Evolutionary conservation across 2,113 vertebrate genomes (phyloP).

Genomic region (Leptobrachium leishanense): DNA sequence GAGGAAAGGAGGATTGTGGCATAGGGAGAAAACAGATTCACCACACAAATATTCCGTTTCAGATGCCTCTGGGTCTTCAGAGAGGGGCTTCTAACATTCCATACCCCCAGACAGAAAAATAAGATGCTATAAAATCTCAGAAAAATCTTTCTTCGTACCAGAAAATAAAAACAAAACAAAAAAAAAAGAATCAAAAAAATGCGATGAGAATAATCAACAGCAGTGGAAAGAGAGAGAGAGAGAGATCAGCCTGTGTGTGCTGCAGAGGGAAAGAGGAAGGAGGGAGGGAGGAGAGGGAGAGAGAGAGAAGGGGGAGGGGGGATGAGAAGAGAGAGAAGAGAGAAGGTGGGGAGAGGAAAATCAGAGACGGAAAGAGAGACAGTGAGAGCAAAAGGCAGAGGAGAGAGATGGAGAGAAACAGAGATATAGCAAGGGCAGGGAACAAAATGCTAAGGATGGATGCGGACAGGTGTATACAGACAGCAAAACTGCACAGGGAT

Average conservation of each 20-base stretch:
- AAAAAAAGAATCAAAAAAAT: constrained; percentile 33
- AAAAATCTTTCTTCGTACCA: not conserved
- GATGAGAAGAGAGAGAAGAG: constrained; percentile 46
- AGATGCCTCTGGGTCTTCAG: constrained; percentile 37
- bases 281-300: constrained; percentile 41
- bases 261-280: constrained; percentile 48
- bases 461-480: constrained; percentile 39
- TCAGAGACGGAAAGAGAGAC: constrained; percentile 15
- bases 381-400: constrained; percentile 30
- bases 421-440: constrained; percentile 27
- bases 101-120: constrained; percentile 13
- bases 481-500: constrained; percentile 54
- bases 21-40: constrained; percentile 45
- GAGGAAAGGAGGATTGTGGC: constrained; percentile 43
- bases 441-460: constrained; percentile 23
- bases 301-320: constrained; percentile 20
- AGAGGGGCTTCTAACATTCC: constrained; percentile 24
- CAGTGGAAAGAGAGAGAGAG: constrained; percentile 43
- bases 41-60: constrained; percentile 48
- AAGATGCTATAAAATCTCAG: constrained; percentile 8
- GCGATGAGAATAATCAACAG: constrained; percentile 49
- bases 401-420: constrained; percentile 37
- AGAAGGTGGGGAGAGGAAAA: constrained; percentile 11
- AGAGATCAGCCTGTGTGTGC: constrained; percentile 47
- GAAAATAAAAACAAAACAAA: constrained; percentile 6